Conservation (phyloP, 2,888 invertebrate species). For the Lapara coniferarum region DNA sequence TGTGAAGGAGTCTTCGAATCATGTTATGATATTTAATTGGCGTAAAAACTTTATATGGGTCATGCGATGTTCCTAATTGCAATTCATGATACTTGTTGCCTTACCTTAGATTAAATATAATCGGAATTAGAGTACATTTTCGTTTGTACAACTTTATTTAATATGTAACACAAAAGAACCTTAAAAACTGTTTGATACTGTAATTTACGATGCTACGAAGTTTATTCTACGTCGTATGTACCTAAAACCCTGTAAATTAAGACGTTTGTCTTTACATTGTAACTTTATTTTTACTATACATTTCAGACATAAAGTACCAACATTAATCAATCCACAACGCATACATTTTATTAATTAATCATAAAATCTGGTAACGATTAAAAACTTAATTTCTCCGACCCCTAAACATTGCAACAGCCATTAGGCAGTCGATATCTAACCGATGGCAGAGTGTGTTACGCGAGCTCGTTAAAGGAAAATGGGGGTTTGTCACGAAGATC, state of each 20-base stretch:
- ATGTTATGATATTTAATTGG: slow-evolving; percentile 7
- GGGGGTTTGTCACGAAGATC: slow-evolving; percentile 58
- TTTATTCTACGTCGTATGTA: too few species aligned
- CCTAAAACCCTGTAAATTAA: too few species aligned
- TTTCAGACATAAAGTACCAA: too few species aligned
- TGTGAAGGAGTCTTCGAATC: slow-evolving; percentile 1
- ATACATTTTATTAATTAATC: background rate
- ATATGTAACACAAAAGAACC: too few species aligned
- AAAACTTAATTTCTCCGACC: slow-evolving; percentile 16
- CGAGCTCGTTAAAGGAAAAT: slow-evolving; percentile 47
- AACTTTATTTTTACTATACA: too few species aligned
- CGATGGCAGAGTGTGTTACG: slow-evolving; percentile 30
- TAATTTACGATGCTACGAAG: too few species aligned
- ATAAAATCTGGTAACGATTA: background rate
- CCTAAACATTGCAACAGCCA: slow-evolving; percentile 23
- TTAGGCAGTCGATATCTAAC: slow-evolving; percentile 26
- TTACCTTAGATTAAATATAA: background rate
- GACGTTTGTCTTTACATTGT: too few species aligned
- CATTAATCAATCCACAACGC: too few species aligned
- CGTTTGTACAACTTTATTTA: too few species aligned
- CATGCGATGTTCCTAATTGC: background rate
- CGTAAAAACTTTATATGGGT: background rate
- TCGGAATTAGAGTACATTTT: background rate
- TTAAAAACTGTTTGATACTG: too few species aligned
- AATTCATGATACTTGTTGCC: background rate